Percentiles rank a stretch among this genome's conserved stretches.
phyloP scores from a whole-genome alignment of 2,113 vertebrate species.

The Myanophis thanlyinensis region DNA sequence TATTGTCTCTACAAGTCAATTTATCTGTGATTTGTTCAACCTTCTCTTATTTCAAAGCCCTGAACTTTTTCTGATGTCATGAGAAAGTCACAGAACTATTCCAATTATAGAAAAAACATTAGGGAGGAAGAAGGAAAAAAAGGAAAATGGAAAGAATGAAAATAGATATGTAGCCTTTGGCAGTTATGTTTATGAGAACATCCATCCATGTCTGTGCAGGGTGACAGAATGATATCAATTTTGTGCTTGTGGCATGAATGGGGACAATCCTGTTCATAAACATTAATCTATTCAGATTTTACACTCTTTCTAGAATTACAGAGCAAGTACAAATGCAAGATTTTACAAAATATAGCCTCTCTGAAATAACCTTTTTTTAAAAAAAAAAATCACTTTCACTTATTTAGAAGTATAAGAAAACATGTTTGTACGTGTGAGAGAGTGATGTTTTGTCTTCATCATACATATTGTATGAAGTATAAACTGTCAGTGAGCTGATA shows the following conservation, averaged over 20 bases:
- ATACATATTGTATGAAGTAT: background rate
- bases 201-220: background rate
- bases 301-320: background rate
- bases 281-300: slow-evolving; percentile 4
- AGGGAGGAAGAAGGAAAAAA: background rate
- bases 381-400: background rate
- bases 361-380: background rate
- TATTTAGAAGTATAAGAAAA: background rate
- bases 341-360: background rate
- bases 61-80: background rate
- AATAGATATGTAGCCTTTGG: slow-evolving; percentile 4
- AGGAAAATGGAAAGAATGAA: slow-evolving; percentile 16
- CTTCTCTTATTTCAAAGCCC: background rate
- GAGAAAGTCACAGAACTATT: slow-evolving; percentile 4
- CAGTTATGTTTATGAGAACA: slow-evolving; percentile 31
- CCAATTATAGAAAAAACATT: background rate
- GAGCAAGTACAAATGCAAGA: background rate
- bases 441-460: background rate
- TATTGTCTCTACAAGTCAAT: background rate
- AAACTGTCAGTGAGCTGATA: background rate
- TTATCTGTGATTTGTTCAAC: background rate
- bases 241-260: slow-evolving; percentile 29
- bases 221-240: slow-evolving; percentile 25
- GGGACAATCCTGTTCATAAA: slow-evolving; percentile 8
- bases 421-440: too few species aligned